Conservation (phyloP, 2,113 vertebrate genomes). For the Peucedramus taeniatus region DNA sequence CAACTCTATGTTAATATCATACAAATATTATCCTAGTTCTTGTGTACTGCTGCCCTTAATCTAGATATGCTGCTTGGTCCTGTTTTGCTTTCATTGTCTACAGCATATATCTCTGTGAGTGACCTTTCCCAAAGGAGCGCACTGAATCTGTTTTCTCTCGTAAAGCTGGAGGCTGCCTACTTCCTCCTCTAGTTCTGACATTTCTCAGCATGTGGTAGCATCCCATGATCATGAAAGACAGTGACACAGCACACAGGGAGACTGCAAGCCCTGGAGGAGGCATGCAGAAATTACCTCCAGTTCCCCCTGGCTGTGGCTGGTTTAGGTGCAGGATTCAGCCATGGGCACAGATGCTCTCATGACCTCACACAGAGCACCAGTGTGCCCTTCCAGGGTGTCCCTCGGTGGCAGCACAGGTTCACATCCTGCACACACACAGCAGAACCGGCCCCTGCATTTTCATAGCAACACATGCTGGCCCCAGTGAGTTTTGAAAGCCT, state of each 20-base stretch:
- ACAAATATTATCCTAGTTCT: background rate
- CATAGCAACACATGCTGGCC: background rate
- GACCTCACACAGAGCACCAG: accelerated
- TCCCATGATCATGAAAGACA: background rate
- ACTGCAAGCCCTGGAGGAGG: background rate
- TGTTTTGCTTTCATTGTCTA: background rate
- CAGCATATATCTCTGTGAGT: background rate
- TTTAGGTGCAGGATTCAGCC: background rate
- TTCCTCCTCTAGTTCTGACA: background rate
- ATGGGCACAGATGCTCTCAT: accelerated
- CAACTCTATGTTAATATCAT: background rate
- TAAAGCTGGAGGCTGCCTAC: background rate
- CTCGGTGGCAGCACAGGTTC: accelerated
- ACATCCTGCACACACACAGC: background rate
- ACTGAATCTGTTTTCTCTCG: background rate
- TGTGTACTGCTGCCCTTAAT: background rate
- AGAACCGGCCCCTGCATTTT: background rate
- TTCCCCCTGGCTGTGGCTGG: background rate
- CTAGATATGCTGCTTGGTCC: background rate
- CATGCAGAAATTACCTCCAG: background rate
- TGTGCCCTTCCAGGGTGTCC: accelerated
- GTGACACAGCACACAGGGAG: accelerated
- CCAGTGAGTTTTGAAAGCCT: background rate
- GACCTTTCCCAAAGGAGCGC: background rate
- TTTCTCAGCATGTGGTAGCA: background rate